Evolutionary conservation across 2,113 vertebrate genomes (phyloP), one percentile per base, ranked within the genome.

Genomic region (Candoia aspera): DNA sequence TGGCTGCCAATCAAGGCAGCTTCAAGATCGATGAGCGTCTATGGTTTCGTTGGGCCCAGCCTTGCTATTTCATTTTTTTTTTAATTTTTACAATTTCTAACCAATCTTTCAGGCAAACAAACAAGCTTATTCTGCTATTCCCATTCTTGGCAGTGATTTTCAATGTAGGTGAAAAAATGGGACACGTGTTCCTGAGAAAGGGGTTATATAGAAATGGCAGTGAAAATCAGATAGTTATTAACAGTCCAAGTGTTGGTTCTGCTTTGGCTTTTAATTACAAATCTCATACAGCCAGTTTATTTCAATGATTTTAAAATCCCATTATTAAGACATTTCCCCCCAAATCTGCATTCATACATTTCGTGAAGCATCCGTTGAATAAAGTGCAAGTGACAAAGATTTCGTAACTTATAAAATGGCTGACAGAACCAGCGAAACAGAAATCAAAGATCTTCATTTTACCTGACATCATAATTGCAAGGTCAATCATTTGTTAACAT

Each of bases 221-320:
- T 9, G 92, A 57, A 92, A 94, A 92, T 95, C 96, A 95, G 95
- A 94, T 94, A 84, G 24, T 96, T 94, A 96, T 95, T 96, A 91
- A 94, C 92, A 95, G 93, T 92, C 73, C 15, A 53, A 87, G 19
- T n/a, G 33, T 91, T 94, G 94, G 91, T 96, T 96, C 94, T 93
- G 24, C 4, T 0, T 95, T 94, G 93, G 92, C 94, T 94, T 96
- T 93, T 93, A 90, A 89, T 90, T 87, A 89, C 91, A 94, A 91
- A 92, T 15, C 94, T 94, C 90, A 84, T 94, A 95, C 94, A 95
- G 88, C 64, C 0, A 0, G 73, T 94, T 92, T 92, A 79, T 6
- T 0, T 73, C 93, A 89, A 92, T 90, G 92, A 90, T 91, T 93
- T 84, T 55, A 62, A 89, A 92, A 60, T 62, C 53, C 57, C 85